Evolutionary conservation across 2,113 vertebrate species (phyloP), one percentile per base, ranked within the genome.

Genomic region (Chaenogobius annularis): DNA sequence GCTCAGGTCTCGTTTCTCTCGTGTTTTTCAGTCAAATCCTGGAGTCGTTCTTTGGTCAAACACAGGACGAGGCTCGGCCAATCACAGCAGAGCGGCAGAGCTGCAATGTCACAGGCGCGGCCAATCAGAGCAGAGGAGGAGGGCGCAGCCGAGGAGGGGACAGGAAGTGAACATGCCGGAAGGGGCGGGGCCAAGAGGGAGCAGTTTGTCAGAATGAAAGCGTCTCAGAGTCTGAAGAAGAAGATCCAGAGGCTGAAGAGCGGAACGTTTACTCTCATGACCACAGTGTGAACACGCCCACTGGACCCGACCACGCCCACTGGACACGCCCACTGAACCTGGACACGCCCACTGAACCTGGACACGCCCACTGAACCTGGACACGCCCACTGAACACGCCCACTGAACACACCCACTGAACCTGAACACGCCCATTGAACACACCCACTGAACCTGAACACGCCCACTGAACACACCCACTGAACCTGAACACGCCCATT

Each of bases 231-330:
- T 85, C 94, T 99, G 83, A 99, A 99, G 92, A 99, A 95, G 93
- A 98, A 95, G 80, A 98, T 99, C 82, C 94, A 98, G 0, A 93
- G 95, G 75, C 98, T 97, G 89, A 92, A 95, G 52, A 96, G 96
- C 0, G 96, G 97, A 56, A 98, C 97, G 1, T 89, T 99, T 78
- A 98, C 96, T 79, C 93, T 98, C 74, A 99, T 99, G 96, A 99
- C 97, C 0, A 99, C 97, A 0, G 95, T 99, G 44, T 98, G 92
- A 97, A 31, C 54, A 31, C 26, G 26, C 26, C 26, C 26, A 31
- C 11, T n/a, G 11, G 4, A 23, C 54, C 7, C 7, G 40, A 10
- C 40, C 7, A 9, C 40, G 26, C 26, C 26, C 26, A 31, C 26
- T 31, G 26, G 4, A 1, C 26, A 31, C 4, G 26, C 26, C 26